Base-by-base conservation (phyloP, 2,888 invertebrate genomes). In the Macrophya annulata region DNA sequence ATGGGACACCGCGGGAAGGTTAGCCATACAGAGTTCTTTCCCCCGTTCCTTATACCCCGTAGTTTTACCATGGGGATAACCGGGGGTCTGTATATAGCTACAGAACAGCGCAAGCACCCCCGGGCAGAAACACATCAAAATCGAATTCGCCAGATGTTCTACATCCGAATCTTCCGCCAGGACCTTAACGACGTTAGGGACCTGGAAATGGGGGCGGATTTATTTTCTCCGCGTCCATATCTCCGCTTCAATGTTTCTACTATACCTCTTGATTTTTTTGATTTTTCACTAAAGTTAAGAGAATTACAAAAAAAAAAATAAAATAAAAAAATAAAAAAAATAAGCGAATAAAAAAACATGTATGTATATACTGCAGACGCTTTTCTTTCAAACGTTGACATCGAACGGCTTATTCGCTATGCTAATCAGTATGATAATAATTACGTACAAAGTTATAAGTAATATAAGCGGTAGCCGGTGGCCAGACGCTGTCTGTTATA, bases 101-200 rank as follows among this genome's bases (percentile, higher is more conserved):
- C 77, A 79, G 85, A 86, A 79, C 86, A 84, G 72, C 87, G 84
- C 74, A 48, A 77, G 25, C 86, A 79, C 87, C 91, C 90, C 91
- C 89, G 90, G 91, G 91, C 88, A 90, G 91, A 92, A 92, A 92
- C 93, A 92, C 93, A 93, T 93, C 92, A 93, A 93, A 93, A 93
- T 93, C 93, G 92, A 93, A 93, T 93, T 91, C 90, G 92, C 92
- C 93, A 93, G 93, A 93, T 93, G 93, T 93, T 92, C 92, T 88
- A 89, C 88, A 90, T 90, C 89, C 90, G 90, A 90, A 89, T 90
- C 90, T 88, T 84, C 86, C 86, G 86, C 51, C 83, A 79, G 74
- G 86, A 85, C 86, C 88, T 88, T 92, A 92, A 92, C 90, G 89
- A 91, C 88, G 89, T 92, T 91, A 90, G 90, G 87, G 81, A 85